Base-by-base conservation (phyloP, 1,140 invertebrate species). In the Trissolcus basalis region DNA sequence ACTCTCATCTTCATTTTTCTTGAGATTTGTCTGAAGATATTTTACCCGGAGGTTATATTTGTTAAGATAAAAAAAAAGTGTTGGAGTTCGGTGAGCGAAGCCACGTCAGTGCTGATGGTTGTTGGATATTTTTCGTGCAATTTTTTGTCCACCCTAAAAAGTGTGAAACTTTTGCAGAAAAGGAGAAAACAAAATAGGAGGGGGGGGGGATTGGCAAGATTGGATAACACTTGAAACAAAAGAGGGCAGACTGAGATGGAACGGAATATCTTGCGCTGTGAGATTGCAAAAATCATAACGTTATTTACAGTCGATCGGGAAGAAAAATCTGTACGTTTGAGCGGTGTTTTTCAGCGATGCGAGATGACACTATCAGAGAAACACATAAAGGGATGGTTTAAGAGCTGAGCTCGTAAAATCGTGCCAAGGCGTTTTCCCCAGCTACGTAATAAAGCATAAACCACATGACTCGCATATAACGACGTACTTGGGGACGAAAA, bases 371-470 rank as follows among this genome's bases (percentile, higher is more conserved):
- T 59, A 53, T 69, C 55, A 19, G 44, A 9, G 27, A 19, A 36
- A 44, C 58, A 35, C 44, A 61, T 70, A 61, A 70, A 61, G 39
- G 49, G 51, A 61, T 44, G 49, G 47, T 74, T 74, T 67, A 67
- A 50, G 56, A 68, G 45, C 12, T n/a, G 47, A 47, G 41, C 56
- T 74, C 71, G 63, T 74, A 74, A 74, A 74, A 74, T 67, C 51
- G 35, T 55, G 56, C 61, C 63, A 45, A 61, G 50, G 63, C 50
- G 50, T 73, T 63, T 45, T 61, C 63, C 53, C 71, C 33, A 16
- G 19, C 63, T 53, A 47, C 36, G 56, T 74, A 74, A 74, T 68
- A 74, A 74, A 67, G 58, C 61, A 74, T 74, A 74, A 74, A 74
- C 71, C 58, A 58, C 63, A 67, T 73, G 61, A 61, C 70, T 65